These are phyloP conservation scores for Crenichthys baileyi DNA, from an alignment of 2,797 vertebrate species.

Conservation along the genomic window DNA sequence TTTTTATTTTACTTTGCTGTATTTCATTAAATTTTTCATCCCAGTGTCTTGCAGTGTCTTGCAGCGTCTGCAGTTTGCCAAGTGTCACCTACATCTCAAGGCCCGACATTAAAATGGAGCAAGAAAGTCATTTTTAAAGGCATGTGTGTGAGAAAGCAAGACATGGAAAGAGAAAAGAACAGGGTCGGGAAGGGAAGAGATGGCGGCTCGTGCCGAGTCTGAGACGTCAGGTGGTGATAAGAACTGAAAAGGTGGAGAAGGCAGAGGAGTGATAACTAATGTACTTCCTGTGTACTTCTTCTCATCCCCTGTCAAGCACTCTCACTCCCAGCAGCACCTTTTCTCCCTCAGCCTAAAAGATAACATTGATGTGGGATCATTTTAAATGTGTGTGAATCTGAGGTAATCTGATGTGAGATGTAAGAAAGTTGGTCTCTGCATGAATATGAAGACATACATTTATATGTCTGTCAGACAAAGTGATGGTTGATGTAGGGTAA, in stretches of 20 bases:
- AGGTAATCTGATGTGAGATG: conserved; percentile 49
- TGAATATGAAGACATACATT: conserved; percentile 50
- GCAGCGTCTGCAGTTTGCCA: conserved; percentile 84
- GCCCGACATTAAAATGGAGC: conserved; percentile 76
- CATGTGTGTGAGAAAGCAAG: conserved; percentile 36
- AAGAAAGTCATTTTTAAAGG: conserved; percentile 67
- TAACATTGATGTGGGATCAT: conserved; percentile 54
- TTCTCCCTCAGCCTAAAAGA: conserved; percentile 70
- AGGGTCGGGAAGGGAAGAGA: conserved; percentile 27
- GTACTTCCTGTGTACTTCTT: conserved; percentile 92
- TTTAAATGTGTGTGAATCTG: conserved; percentile 28
- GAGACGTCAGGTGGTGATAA: conserved; percentile 75
- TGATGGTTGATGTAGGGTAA: conserved; percentile 40
- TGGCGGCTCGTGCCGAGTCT: conserved; percentile 40
- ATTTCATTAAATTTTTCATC: conserved; percentile 93
- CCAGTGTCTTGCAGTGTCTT: conserved; percentile 90
- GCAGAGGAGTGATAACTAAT: conserved; percentile 93
- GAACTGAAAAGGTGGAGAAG: conserved; percentile 84
- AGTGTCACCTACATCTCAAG: conserved; percentile 90
- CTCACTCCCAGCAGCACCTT: conserved; percentile 29
- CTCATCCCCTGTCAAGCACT: conserved; percentile 83
- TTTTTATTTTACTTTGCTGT: conserved; percentile 53
- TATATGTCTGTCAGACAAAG: conserved; percentile 47
- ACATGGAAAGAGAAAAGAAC: conserved; percentile 32
- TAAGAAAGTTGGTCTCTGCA: conserved; percentile 27